Evolutionary conservation across 2,113 vertebrate genomes (phyloP).

Genomic region (Nothocercus julius): DNA sequence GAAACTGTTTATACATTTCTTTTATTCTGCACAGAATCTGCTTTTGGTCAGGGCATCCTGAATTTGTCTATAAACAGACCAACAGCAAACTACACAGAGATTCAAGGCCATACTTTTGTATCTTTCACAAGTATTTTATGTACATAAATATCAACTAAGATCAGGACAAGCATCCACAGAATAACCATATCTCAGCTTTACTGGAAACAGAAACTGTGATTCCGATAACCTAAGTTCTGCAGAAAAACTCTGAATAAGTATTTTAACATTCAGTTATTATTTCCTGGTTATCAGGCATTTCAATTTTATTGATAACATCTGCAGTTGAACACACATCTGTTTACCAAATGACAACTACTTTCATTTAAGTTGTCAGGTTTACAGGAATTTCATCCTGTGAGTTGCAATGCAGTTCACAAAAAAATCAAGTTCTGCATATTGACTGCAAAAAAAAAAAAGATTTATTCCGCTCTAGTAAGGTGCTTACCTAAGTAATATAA

Average conservation of each 20-base stretch:
- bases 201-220: neutral
- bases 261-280: neutral
- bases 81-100: neutral
- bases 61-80: neutral
- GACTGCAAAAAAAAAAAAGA: neutral
- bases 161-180: neutral
- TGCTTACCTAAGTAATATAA: neutral
- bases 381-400: neutral
- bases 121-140: neutral
- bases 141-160: neutral
- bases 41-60: slow-evolving; percentile 10
- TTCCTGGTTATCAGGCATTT: neutral
- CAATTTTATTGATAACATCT: neutral
- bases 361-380: neutral
- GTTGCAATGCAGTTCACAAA: neutral
- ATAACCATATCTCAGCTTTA: neutral
- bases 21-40: neutral
- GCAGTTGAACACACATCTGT: neutral
- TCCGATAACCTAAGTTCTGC: neutral
- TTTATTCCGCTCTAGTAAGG: neutral
- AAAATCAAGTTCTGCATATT: neutral
- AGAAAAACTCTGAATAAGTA: neutral
- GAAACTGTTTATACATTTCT: neutral
- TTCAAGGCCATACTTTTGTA: neutral
- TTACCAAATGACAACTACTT: neutral